A percentile compares a stretch with the other conserved stretches of the same genome.
phyloP scores from a whole-genome alignment of 1,140 invertebrate genomes.

The Drosophila jambulina region DNA sequence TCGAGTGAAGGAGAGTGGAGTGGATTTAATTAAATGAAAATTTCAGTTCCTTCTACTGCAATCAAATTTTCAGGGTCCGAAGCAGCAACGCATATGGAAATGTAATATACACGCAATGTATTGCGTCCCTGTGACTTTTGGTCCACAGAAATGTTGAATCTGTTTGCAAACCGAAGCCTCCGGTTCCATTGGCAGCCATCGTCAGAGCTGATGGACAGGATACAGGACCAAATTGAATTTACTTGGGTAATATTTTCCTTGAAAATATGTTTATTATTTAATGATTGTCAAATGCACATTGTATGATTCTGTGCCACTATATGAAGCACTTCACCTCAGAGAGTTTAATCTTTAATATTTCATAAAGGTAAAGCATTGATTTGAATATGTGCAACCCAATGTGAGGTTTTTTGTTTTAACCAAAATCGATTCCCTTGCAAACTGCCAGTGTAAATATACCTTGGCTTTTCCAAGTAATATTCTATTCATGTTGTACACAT shows the following conservation, averaged over 20 bases:
- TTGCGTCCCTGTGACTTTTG: conserved; percentile 4
- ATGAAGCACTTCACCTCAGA: neutral
- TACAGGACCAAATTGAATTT: neutral
- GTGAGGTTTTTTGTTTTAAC: neutral
- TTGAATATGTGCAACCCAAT: no score
- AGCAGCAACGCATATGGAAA: conserved; percentile 7
- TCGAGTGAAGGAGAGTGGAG: neutral
- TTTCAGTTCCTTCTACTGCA: conserved; percentile 35
- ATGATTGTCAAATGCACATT: neutral
- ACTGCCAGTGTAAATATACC: neutral
- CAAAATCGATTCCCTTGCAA: neutral
- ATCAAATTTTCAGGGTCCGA: conserved; percentile 21
- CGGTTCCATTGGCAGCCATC: neutral
- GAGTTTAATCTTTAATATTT: neutral
- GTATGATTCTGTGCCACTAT: neutral
- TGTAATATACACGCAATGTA: neutral
- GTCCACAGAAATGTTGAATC: neutral
- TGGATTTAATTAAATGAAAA: conserved; percentile 66
- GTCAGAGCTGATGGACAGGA: neutral
- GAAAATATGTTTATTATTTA: no score
- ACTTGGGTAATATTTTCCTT: no score
- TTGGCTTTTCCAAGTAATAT: neutral
- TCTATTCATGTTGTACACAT: neutral
- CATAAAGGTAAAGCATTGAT: neutral
- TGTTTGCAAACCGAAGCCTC: conserved; percentile 1